Conservation (phyloP, 1,140 invertebrate species). For the Phymorhynchus buccinoides region DNA sequence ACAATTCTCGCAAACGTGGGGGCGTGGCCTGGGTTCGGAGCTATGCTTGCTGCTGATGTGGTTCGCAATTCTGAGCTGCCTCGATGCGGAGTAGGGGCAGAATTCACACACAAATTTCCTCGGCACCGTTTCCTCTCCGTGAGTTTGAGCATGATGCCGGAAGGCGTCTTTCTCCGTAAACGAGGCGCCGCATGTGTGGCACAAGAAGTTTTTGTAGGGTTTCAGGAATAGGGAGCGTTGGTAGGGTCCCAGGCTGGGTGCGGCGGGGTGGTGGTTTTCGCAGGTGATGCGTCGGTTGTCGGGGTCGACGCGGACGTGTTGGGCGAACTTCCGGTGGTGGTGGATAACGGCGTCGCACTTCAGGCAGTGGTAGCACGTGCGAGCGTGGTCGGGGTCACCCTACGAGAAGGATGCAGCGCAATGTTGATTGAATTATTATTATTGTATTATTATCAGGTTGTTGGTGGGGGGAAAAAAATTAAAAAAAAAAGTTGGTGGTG, state of each 20-base stretch:
- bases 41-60: conserved; percentile 10
- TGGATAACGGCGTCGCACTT: conserved; percentile 10
- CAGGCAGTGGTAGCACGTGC: background rate
- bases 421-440: too few relatives aligned
- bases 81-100: background rate
- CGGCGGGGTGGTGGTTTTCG: background rate
- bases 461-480: background rate
- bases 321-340: background rate
- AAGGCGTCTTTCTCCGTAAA: conserved; percentile 16
- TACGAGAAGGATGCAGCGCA: too few relatives aligned
- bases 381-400: background rate
- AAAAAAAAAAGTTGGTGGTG: background rate
- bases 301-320: background rate
- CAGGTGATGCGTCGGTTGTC: conserved; percentile 14
- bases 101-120: background rate
- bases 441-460: too few relatives aligned
- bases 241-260: background rate
- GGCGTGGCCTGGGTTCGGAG: background rate
- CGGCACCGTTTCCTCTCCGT: background rate
- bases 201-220: conserved; percentile 13
- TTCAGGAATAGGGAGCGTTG: background rate
- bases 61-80: background rate
- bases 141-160: background rate
- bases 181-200: conserved; percentile 20
- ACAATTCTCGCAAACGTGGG: conserved; percentile 20